Percentiles rank a stretch among this genome's conserved stretches.
Evolutionary conservation across 2,113 vertebrate genomes (phyloP).

Genomic region (Rhinoderma darwinii): DNA sequence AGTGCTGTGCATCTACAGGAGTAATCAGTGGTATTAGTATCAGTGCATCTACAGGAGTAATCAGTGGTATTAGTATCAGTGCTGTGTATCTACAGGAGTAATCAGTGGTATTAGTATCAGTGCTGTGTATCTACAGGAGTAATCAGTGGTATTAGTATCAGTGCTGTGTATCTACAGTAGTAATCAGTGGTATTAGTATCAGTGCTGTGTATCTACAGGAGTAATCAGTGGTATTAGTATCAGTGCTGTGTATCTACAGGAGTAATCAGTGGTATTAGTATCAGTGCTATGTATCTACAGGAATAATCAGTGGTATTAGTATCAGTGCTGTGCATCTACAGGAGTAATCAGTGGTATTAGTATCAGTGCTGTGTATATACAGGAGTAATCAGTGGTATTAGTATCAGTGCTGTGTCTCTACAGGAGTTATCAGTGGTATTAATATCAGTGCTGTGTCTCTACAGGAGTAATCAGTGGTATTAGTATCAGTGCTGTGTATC

Average conservation of each 20-base stretch:
- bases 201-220: neutral
- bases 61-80: neutral
- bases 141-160: neutral
- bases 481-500: too few relatives aligned
- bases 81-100: neutral
- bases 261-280: constrained; percentile 7
- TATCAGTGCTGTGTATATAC: constrained; percentile 54
- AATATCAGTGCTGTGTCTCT: neutral
- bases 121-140: constrained; percentile 64
- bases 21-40: neutral
- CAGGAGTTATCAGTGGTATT: neutral
- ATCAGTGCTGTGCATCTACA: neutral
- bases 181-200: neutral
- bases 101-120: neutral
- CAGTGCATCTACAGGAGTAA: constrained; percentile 58
- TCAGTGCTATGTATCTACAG: constrained; percentile 66
- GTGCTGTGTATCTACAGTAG: constrained; percentile 64
- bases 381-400: constrained; percentile 50
- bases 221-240: neutral
- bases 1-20: neutral
- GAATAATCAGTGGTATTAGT: neutral
- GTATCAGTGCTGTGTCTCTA: too few relatives aligned
- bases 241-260: constrained; percentile 62
- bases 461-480: neutral
- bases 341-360: neutral